Conservation (phyloP, 1,140 invertebrate species). For the Platyscapa corneri region DNA sequence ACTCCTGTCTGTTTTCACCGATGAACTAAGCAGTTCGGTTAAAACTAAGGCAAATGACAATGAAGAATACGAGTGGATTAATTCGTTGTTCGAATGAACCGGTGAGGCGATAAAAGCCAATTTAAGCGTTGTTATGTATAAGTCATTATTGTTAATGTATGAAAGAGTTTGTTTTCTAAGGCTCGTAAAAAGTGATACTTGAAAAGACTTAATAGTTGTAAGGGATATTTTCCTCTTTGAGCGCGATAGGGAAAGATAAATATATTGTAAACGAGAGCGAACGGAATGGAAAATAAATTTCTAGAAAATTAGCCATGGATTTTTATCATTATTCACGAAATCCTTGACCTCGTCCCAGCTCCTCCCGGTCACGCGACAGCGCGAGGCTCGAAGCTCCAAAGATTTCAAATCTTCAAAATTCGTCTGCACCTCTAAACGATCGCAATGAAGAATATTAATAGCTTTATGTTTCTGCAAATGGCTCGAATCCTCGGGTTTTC, state of each 20-base stretch:
- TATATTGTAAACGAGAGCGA: not conserved
- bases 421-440: not conserved
- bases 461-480: not conserved
- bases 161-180: not conserved
- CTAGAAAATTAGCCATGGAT: not conserved
- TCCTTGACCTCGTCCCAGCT: no score
- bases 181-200: not conserved
- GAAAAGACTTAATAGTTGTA: constrained; percentile 18
- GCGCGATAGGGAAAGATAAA: not conserved
- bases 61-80: constrained; percentile 35
- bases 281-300: not conserved
- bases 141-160: no score
- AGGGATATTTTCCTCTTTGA: not conserved
- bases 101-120: no score
- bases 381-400: no score
- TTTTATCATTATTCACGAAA: no score
- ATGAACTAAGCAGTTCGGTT: not conserved
- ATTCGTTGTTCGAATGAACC: constrained; percentile 22
- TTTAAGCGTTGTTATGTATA: no score
- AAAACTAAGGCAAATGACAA: not conserved
- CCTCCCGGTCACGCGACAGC: no score
- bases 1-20: not conserved
- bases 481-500: not conserved
- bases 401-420: not conserved
- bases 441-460: constrained; percentile 21